Conservation (phyloP, 30 jellyfish, hydroid and myxozoan species). For the Haliclystus octoradiatus region DNA sequence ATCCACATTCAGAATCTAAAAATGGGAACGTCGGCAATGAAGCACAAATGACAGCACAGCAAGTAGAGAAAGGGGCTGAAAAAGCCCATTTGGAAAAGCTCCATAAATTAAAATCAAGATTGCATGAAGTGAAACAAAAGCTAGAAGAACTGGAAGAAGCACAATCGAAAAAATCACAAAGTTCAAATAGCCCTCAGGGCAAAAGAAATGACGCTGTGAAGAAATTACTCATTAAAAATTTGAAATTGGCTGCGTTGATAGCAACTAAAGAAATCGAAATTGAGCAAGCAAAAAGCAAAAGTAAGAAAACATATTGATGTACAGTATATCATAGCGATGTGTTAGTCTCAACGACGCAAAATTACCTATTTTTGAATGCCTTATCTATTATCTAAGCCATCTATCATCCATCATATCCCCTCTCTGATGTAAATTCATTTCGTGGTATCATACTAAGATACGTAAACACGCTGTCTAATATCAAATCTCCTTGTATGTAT, state of each 20-base stretch:
- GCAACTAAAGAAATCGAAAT: constrained; percentile 90
- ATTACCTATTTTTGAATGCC: no score
- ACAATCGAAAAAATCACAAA: constrained; percentile 87
- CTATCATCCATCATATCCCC: no score
- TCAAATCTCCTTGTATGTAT: neutral
- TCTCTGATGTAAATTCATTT: no score
- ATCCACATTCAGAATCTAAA: constrained; percentile 36
- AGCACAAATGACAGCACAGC: constrained; percentile 54
- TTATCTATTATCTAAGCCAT: no score
- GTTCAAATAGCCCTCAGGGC: constrained; percentile 45
- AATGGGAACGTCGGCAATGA: constrained; percentile 43
- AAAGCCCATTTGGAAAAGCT: constrained; percentile 37
- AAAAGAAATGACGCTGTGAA: constrained; percentile 83
- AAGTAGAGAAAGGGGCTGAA: constrained; percentile 40
- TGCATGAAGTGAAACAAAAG: constrained; percentile 34
- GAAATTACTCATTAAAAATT: constrained; percentile 60
- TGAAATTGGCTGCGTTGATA: constrained; percentile 85
- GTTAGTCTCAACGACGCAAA: no score
- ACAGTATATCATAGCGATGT: no score
- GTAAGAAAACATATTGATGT: constrained; percentile 16
- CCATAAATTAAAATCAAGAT: constrained; percentile 41
- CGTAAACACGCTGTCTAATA: no score
- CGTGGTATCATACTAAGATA: no score
- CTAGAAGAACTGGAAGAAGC: constrained; percentile 61
- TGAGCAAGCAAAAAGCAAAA: constrained; percentile 80